phyloP scores from a whole-genome alignment of 2,888 invertebrate species.

The Stegophylla sp. region DNA sequence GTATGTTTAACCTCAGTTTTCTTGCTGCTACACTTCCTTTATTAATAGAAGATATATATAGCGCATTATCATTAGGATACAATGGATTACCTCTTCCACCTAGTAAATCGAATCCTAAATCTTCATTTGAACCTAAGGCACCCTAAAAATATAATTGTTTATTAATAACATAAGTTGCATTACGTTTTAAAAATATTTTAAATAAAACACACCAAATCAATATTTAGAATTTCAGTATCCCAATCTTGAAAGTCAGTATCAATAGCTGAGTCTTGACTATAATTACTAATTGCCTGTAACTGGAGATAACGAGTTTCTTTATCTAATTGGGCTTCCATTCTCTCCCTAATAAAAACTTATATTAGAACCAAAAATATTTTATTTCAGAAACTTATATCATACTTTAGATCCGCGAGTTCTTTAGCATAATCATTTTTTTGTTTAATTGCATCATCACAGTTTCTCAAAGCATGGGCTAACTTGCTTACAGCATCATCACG shows the following conservation, averaged over 20 bases:
- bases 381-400: conserved; percentile 26
- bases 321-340: conserved; percentile 74
- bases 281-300: conserved; percentile 68
- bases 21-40: conserved; percentile 87
- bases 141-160: conserved; percentile 64
- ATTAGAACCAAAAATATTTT: background rate
- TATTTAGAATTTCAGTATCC: conserved; percentile 81
- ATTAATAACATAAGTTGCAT: background rate
- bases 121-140: conserved; percentile 72
- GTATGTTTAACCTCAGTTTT: conserved; percentile 73
- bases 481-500: conserved; percentile 94
- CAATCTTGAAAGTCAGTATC: conserved; percentile 78
- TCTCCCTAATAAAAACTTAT: conserved; percentile 67
- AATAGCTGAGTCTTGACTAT: conserved; percentile 75
- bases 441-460: conserved; percentile 85
- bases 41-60: conserved; percentile 79
- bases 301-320: conserved; percentile 68
- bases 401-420: conserved; percentile 78
- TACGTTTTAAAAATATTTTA: background rate
- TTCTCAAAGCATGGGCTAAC: conserved; percentile 87
- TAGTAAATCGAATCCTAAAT: conserved; percentile 83
- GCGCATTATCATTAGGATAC: conserved; percentile 77
- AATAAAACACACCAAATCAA: conserved; percentile 69
- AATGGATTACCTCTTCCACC: conserved; percentile 87
- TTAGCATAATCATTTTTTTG: conserved; percentile 83